A percentile compares a stretch with the other conserved stretches of the same genome.
Conservation (phyloP, 2,113 vertebrate genomes). For the Pithys albifrons region DNA sequence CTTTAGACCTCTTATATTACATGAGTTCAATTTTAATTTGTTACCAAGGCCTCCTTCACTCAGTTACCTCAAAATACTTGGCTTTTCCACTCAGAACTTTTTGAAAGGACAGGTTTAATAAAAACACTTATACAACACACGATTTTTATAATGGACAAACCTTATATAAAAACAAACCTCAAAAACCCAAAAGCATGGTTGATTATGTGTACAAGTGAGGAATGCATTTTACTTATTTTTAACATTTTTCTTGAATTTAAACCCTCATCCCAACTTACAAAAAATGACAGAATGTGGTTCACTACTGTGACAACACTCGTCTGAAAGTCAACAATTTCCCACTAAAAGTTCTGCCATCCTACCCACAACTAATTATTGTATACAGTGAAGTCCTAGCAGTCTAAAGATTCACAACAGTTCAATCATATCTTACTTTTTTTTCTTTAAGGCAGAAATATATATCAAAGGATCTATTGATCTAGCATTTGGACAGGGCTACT, state of each 20-base stretch:
- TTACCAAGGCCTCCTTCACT: neutral
- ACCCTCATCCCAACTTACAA: fast-evolving
- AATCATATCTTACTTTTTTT: neutral
- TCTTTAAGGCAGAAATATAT: neutral
- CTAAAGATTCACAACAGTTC: neutral
- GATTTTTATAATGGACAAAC: neutral
- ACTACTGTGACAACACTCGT: neutral
- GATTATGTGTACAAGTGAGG: neutral
- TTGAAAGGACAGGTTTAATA: neutral
- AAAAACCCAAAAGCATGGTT: neutral
- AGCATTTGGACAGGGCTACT: neutral
- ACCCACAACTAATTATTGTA: neutral
- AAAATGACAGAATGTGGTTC: neutral
- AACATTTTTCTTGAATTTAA: neutral
- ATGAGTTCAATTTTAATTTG: neutral
- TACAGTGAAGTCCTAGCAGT: neutral
- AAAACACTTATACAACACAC: neutral
- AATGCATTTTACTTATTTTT: neutral
- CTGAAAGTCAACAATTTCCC: neutral
- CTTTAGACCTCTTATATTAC: neutral
- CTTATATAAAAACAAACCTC: neutral
- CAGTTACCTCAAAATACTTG: neutral
- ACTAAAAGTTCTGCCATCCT: neutral
- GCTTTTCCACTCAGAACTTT: neutral
- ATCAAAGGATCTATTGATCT: neutral